Base-by-base conservation (phyloP, 2,888 invertebrate genomes). In the Pollenia amentaria region DNA sequence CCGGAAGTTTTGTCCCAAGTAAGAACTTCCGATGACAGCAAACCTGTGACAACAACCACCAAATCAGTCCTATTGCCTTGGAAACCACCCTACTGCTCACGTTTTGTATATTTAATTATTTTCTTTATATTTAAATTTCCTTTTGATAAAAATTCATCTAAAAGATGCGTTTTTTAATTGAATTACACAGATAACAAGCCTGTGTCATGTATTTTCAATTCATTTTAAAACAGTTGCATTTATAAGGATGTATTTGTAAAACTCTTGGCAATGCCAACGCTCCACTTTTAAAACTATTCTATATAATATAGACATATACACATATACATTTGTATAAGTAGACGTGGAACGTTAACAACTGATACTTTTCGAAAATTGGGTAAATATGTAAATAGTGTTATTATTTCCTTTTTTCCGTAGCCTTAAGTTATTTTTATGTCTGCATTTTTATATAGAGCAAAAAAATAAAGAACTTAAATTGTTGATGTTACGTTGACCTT, bases 401-500 rank as follows among this genome's bases (percentile, higher is more conserved):
- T 48, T 60, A 40, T 21, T 42, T 72, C 14, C n/a, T 42, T 12
- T 42, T 67, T 46, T 44, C 29, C 14, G 4, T 44, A n/a, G n/a
- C 73, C 46, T 75, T 69, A n/a, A 65, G 65, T n/a, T 82, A 48
- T 48, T 75, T 67, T 67, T 60, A 60, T 75, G 81, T 81, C 57
- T 75, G 81, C 51, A 51, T 55, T 64, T 72, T 38, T 53, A 38
- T 73, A 46, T 29, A 9, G 14, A 18, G 51, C 10, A 51, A 53
- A 51, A 18, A 57, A 73, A 46, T 29, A 29, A 55, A 53, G 11
- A 18, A 55, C 64, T 46, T 57, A 72, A 84, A 46, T 65, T 65
- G 78, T 84, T 84, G 78, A 84, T 73, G 84, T 78, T 65, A 84
- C 84, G 78, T 84, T 84, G 84, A 73, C 84, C 84, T 84, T 78